phyloP scores from a whole-genome alignment of 2,113 vertebrate species.

The Laticauda colubrina region DNA sequence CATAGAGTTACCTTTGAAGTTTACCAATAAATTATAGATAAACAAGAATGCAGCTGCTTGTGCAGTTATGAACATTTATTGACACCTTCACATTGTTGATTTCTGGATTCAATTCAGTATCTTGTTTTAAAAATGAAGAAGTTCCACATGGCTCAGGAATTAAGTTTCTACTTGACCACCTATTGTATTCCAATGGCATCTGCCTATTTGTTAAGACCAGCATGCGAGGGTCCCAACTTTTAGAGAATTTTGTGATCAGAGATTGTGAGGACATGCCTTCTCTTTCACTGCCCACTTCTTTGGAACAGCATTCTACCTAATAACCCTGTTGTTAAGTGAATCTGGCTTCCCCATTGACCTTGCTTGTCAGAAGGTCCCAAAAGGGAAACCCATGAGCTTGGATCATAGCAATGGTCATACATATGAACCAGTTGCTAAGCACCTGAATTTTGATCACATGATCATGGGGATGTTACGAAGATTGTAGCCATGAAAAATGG shows the following conservation, averaged over 20 bases:
- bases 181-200: not conserved
- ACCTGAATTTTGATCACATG: too few relatives aligned
- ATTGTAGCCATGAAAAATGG: too few relatives aligned
- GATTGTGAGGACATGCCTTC: not conserved
- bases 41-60: not conserved
- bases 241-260: not conserved
- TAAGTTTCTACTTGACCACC: not conserved
- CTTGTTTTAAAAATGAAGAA: not conserved
- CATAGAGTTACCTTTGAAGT: not conserved
- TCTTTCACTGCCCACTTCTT: not conserved
- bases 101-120: not conserved
- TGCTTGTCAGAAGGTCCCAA: too few relatives aligned
- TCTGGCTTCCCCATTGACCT: too few relatives aligned
- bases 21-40: not conserved
- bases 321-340: too few relatives aligned
- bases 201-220: not conserved
- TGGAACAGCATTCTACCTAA: not conserved
- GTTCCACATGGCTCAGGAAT: not conserved
- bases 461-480: too few relatives aligned
- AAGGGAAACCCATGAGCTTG: too few relatives aligned
- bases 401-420: too few relatives aligned
- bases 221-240: not conserved
- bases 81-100: not conserved
- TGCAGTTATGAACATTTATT: not conserved
- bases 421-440: too few relatives aligned